Evolutionary conservation across 2,888 invertebrate genomes (phyloP).

Genomic region (Plagodis pulveraria): DNA sequence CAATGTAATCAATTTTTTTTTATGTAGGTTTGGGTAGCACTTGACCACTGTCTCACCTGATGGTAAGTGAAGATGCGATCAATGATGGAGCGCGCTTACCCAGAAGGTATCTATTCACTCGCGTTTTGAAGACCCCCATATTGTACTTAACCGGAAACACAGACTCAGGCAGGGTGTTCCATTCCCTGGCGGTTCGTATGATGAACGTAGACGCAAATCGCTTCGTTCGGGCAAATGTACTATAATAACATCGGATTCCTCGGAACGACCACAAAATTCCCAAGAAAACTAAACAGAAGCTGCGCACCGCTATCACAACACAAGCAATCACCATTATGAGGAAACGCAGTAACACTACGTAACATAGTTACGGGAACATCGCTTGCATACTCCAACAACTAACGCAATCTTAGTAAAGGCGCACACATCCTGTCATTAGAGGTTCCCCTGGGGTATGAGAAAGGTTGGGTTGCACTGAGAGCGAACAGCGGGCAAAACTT

Average conservation of each 20-base stretch:
- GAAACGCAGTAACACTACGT: constrained; percentile 1
- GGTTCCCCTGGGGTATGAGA: constrained; percentile 11
- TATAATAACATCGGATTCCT: background rate
- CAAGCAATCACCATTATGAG: constrained; percentile 30
- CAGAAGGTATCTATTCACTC: too few relatives aligned
- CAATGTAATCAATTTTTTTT: background rate
- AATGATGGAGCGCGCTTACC: too few relatives aligned
- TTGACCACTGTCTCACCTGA: too few relatives aligned
- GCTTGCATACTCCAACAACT: constrained; percentile 19
- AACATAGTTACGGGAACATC: constrained; percentile 14
- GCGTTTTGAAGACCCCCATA: too few relatives aligned
- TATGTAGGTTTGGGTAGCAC: too few relatives aligned
- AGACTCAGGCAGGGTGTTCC: too few relatives aligned
- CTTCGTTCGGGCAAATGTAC: too few relatives aligned
- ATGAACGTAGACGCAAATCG: too few relatives aligned
- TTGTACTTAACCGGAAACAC: too few relatives aligned
- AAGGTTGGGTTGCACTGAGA: constrained; percentile 1
- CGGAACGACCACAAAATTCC: background rate
- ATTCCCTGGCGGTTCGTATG: too few relatives aligned
- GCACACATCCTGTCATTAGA: constrained; percentile 23
- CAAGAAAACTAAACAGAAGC: background rate
- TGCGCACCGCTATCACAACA: constrained; percentile 8
- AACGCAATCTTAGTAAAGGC: constrained; percentile 13
- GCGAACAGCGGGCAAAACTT: background rate
- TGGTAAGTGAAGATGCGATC: too few relatives aligned